Percentiles rank a stretch among this genome's conserved stretches.
Conservation (phyloP, 2,888 invertebrate species). For the Mesorhabditis spiculigera region DNA sequence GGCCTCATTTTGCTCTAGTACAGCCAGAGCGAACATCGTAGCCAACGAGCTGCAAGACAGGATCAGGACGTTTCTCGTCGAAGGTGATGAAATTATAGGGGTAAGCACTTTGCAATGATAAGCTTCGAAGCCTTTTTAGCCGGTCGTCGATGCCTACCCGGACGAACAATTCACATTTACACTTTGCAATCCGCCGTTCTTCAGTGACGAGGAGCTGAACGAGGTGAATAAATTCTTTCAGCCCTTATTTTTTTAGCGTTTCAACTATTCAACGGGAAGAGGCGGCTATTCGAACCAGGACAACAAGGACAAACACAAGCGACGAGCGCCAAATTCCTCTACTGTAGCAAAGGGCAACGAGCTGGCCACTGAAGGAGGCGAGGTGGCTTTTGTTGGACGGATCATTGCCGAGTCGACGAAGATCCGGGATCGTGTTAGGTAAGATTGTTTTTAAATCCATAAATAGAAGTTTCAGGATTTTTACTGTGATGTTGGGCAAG, state of each 20-base stretch:
- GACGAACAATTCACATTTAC: constrained; percentile 59
- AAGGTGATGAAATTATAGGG: neutral
- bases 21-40: constrained; percentile 68
- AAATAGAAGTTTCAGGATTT: constrained; percentile 31
- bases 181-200: constrained; percentile 98
- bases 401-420: constrained; percentile 79
- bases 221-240: neutral
- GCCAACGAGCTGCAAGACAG: constrained; percentile 71
- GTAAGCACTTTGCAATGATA: neutral
- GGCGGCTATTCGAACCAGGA: constrained; percentile 16
- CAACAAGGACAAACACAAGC: neutral
- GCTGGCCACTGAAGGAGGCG: constrained; percentile 75
- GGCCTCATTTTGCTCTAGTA: constrained; percentile 23
- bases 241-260: constrained; percentile 11
- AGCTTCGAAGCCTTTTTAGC: constrained; percentile 5
- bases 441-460: constrained; percentile 17
- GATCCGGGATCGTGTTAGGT: constrained; percentile 64
- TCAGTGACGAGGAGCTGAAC: constrained; percentile 53
- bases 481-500: constrained; percentile 51
- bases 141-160: constrained; percentile 62
- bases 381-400: constrained; percentile 78
- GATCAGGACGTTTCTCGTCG: constrained; percentile 63
- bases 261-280: constrained; percentile 12
- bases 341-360: constrained; percentile 52
- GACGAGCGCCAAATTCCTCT: constrained; percentile 39